phyloP scores from a whole-genome alignment of 2,888 invertebrate genomes.

The Drosophila dives region DNA sequence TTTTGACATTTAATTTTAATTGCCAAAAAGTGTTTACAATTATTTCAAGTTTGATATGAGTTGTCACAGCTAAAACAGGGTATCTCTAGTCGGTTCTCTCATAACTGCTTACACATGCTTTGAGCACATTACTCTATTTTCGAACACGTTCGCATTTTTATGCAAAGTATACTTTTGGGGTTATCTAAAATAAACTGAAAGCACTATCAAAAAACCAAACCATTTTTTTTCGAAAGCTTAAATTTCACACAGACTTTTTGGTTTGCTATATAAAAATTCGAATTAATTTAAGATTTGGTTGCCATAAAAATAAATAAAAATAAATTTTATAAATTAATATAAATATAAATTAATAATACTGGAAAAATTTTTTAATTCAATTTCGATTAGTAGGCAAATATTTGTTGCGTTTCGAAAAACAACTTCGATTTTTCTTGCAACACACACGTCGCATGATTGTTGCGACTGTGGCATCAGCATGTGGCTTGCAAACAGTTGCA shows the following conservation, averaged over 20 bases:
- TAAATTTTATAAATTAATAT: too few relatives aligned
- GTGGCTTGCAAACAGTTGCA: too few relatives aligned
- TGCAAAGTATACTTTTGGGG: conserved; percentile 27
- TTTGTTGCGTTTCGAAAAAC: too few relatives aligned
- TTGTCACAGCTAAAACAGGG: background rate
- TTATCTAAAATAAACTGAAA: background rate
- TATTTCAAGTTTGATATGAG: background rate
- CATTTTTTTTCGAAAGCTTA: too few relatives aligned
- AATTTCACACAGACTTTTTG: too few relatives aligned
- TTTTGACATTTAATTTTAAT: too few relatives aligned
- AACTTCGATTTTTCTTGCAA: too few relatives aligned
- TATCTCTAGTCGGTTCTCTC: background rate
- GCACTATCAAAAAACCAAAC: background rate
- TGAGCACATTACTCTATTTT: background rate
- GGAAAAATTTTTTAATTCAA: background rate
- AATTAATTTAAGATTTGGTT: background rate
- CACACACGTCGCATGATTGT: too few relatives aligned
- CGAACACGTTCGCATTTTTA: background rate
- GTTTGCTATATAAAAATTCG: background rate
- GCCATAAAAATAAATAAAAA: background rate
- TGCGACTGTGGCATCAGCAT: too few relatives aligned
- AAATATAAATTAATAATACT: too few relatives aligned
- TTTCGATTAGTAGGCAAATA: too few relatives aligned
- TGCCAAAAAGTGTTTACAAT: background rate
- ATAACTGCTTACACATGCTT: background rate